Evolutionary conservation across 2,797 vertebrate species (phyloP).

Genomic region (Hephaestus fuliginosus): DNA sequence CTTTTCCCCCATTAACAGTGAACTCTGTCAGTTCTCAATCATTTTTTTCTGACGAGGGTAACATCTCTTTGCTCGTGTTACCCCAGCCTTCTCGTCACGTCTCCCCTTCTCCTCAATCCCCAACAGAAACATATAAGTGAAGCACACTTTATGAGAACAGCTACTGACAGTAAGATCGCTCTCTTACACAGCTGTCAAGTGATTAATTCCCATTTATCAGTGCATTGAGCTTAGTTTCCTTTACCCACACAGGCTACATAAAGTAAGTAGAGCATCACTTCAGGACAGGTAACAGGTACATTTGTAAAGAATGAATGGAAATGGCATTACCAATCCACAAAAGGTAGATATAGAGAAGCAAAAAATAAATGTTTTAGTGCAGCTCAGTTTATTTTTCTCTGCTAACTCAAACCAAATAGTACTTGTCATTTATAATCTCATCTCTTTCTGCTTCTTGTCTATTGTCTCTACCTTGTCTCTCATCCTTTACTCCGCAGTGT

Average conservation of each 20-base stretch:
- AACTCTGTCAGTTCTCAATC: slow-evolving; percentile 19
- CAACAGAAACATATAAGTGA: neutral
- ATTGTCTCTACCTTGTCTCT: neutral
- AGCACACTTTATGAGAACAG: neutral
- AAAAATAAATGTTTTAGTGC: slow-evolving; percentile 6
- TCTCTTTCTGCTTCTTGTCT: neutral
- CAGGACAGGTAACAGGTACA: neutral
- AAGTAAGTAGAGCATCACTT: neutral
- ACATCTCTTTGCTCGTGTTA: neutral
- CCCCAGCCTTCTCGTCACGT: neutral
- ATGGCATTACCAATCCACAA: neutral
- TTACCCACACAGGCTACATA: neutral
- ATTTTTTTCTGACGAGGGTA: slow-evolving; percentile 15
- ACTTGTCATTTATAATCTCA: slow-evolving; percentile 1
- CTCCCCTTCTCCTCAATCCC: neutral
- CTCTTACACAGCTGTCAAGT: neutral
- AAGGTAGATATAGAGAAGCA: neutral
- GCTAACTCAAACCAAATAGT: slow-evolving; percentile 18
- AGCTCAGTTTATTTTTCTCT: neutral
- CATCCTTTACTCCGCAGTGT: neutral
- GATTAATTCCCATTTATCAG: neutral
- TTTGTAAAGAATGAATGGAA: neutral
- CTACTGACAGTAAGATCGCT: neutral
- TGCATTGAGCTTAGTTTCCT: neutral
- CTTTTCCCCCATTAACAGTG: neutral